Evolutionary conservation across 2,113 vertebrate species (phyloP), one percentile per base, ranked within the genome.

Genomic region (Zonotrichia leucophrys): DNA sequence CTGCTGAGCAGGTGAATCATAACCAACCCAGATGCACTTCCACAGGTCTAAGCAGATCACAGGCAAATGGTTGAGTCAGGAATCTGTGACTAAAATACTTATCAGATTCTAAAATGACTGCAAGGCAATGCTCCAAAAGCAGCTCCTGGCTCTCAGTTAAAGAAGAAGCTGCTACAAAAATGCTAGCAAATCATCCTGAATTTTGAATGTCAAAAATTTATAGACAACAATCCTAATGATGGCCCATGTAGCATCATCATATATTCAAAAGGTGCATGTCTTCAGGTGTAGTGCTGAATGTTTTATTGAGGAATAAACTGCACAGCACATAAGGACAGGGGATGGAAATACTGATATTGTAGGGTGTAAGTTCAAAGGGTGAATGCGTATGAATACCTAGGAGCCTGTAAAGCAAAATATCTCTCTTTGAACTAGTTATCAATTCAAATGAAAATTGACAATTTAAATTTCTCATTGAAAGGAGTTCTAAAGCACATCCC

Each of bases 121-220:
- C 22, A 53, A 41, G n/a, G 42, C 31, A 73, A 25, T 22, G 16
- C 25, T 46, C 25, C 33, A 74, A 91, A 84, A 0, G 5, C 20
- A 64, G 27, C 20, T 82, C 56, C 12, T 44, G 70, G n/a, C 19
- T 39, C 10, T 83, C 33, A 56, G 60, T 53, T 58, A 76, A 94
- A 83, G 58, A 68, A 44, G 19, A 11, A 60, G 49, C 10, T 30
- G 9, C 35, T 68, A 7, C 4, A 87, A 52, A 66, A 10, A 62
- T 39, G 31, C 49, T 44, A 79, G 42, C 60, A 95, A 95, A 87
- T 79, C 46, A 85, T 78, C 92, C 47, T 83, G 63, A 83, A 92
- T 86, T 95, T 83, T 89, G 19, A 88, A 87, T 46, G 82, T 42
- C 81, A 66, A 93, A 97, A 94, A 55, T 47, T 95, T 68, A 94